Percentiles rank a stretch among this genome's conserved stretches.
phyloP scores from a whole-genome alignment of 2,113 vertebrate species.

The Monarcha castaneiventris region DNA sequence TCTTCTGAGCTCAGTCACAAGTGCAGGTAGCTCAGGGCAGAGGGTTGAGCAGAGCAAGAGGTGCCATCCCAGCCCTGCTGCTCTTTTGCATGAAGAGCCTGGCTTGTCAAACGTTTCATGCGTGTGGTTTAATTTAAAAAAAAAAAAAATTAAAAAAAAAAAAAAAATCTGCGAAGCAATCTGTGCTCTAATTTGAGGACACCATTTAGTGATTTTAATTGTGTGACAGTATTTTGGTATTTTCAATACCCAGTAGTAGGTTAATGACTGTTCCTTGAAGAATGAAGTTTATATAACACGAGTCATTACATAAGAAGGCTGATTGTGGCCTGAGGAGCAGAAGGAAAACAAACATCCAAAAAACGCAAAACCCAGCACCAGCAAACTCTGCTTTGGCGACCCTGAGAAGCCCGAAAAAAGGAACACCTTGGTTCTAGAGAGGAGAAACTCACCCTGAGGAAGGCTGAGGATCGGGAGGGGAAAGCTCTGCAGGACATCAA shows the following conservation, averaged over 20 bases:
- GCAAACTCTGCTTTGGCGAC: background rate
- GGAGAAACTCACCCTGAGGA: background rate
- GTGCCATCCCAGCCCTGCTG: background rate
- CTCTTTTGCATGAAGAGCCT: background rate
- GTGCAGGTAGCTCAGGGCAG: background rate
- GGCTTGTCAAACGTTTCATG: background rate
- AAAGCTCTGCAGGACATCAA: background rate
- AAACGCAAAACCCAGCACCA: background rate
- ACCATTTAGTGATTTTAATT: constrained; percentile 65
- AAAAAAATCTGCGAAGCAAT: background rate
- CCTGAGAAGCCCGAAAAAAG: background rate
- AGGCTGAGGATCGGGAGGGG: background rate
- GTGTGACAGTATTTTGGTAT: constrained; percentile 64
- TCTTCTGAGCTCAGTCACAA: background rate
- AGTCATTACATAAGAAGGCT: constrained; percentile 57
- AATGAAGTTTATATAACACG: constrained; percentile 61
- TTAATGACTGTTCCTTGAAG: constrained; percentile 69
- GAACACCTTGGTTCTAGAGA: background rate
- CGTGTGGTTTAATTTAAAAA: background rate
- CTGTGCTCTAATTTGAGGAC: constrained; percentile 61
- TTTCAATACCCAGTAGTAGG: constrained; percentile 59
- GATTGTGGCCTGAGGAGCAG: constrained; percentile 38
- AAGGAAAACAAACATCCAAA: background rate
- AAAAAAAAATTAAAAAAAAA: background rate
- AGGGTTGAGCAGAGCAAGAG: background rate